Base-by-base conservation (phyloP, 1,140 invertebrate species). In the Homarus americanus region DNA sequence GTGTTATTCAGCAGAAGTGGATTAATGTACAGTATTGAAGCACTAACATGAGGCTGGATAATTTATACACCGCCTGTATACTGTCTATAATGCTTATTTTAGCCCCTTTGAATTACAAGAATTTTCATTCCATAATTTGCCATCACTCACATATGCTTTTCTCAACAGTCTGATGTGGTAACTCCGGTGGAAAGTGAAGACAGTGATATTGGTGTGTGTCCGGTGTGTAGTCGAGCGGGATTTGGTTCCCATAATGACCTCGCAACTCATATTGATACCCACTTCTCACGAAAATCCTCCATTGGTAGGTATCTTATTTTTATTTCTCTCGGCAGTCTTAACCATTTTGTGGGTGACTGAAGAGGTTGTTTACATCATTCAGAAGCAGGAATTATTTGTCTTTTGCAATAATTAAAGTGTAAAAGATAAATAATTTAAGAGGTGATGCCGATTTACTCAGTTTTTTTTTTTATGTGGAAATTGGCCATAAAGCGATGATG, bases 231-330 rank as follows among this genome's bases (percentile, higher is more conserved):
- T 44, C 49, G 89, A 72, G 53, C 76, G 17, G 89, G 89, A 4
- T 91, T 91, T 63, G 78, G 24, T 38, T 38, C 80, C n/a, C 76
- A 91, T 34, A 85, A 78, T 41, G 82, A 91, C 41, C 82, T 85
- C n/a, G 82, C 89, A 24, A 40, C 75, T 28, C 82, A 91, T 69
- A 91, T 85, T 79, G 89, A 85, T 32, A 80, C 82, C 36, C 89
- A 85, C 49, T 86, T 91, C 63, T 53, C 82, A 38, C 49, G 89
- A 36, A 91, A 78, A 41, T 79, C 82, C 34, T 91, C 88, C 36
- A 83, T 91, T 84, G 88, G 88, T 91, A 84, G 49, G 73, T 93
- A 94, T 85, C 34, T 36, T 40, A 4, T 34, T 38, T 58, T 2
- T 58, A 49, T 58, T 58, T 58, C 5, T 58, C 24, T 58, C n/a